These are phyloP conservation scores for Drosophila sproati DNA, from an alignment of 1,140 invertebrate genomes.

Conservation along the genomic window DNA sequence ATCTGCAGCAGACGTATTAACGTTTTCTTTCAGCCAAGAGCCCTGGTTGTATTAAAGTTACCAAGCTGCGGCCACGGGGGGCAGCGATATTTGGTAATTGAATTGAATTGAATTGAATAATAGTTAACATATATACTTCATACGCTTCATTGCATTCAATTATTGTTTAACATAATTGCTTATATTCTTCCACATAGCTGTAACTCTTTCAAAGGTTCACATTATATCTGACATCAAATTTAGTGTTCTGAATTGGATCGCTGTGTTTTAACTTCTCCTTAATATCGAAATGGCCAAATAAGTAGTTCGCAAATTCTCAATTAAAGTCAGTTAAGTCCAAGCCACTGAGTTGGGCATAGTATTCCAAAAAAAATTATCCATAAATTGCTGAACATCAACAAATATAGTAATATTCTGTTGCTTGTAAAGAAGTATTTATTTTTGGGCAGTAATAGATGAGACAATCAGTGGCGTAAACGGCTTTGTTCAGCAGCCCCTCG, in stretches of 20 bases:
- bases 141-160: too few species aligned
- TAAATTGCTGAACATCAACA: background rate
- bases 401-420: background rate
- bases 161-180: too few species aligned
- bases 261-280: too few species aligned
- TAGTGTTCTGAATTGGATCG: too few species aligned
- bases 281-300: too few species aligned
- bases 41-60: background rate
- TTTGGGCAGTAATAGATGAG: background rate
- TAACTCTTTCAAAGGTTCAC: too few species aligned
- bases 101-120: too few species aligned
- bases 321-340: background rate
- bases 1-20: background rate
- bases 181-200: too few species aligned
- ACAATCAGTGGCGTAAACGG: slow-evolving; percentile 3
- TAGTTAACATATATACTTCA: too few species aligned
- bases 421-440: background rate
- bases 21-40: background rate
- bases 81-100: background rate
- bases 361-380: too few species aligned
- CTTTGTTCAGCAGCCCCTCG: background rate
- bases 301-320: too few species aligned
- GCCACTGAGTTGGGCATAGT: background rate
- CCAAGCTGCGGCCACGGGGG: slow-evolving; percentile 15
- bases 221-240: too few species aligned